phyloP scores from a whole-genome alignment of 2,888 invertebrate species.

The Periphyllus acericola region DNA sequence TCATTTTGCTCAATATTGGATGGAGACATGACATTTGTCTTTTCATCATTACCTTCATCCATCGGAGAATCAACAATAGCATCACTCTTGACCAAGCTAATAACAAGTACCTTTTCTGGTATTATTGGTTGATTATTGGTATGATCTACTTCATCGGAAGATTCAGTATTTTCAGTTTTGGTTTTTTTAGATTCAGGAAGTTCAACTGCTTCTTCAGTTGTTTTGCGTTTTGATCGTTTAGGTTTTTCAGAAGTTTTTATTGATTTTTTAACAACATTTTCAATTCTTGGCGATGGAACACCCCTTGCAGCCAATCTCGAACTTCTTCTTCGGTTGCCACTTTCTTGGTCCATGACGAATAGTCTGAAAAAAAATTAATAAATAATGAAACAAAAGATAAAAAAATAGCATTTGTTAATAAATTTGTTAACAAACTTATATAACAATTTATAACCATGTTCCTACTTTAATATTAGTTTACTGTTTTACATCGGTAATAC shows the following conservation, averaged over 20 bases:
- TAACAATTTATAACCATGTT: background rate
- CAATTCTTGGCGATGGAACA: conserved; percentile 10
- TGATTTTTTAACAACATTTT: background rate
- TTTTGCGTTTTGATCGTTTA: conserved; percentile 47
- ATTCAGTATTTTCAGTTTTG: conserved; percentile 21
- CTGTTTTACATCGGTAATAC: no score
- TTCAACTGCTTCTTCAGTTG: conserved; percentile 20
- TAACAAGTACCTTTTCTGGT: background rate
- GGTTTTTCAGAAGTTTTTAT: conserved; percentile 33
- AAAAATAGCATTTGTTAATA: background rate
- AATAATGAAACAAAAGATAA: background rate
- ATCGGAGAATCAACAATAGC: background rate
- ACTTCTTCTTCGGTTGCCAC: conserved; percentile 26
- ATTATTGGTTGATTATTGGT: background rate
- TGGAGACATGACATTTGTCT: background rate
- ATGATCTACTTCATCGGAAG: background rate
- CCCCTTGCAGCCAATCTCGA: conserved; percentile 27
- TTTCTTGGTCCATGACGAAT: conserved; percentile 43
- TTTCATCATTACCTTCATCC: background rate
- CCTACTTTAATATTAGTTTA: background rate
- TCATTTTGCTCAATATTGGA: background rate
- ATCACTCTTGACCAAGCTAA: background rate
- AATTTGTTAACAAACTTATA: background rate
- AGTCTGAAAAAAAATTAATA: conserved; percentile 6
- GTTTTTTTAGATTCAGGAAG: conserved; percentile 32